Percentiles rank a stretch among this genome's conserved stretches.
phyloP scores from a whole-genome alignment of 1,140 invertebrate genomes.

The Cotesia typhae region DNA sequence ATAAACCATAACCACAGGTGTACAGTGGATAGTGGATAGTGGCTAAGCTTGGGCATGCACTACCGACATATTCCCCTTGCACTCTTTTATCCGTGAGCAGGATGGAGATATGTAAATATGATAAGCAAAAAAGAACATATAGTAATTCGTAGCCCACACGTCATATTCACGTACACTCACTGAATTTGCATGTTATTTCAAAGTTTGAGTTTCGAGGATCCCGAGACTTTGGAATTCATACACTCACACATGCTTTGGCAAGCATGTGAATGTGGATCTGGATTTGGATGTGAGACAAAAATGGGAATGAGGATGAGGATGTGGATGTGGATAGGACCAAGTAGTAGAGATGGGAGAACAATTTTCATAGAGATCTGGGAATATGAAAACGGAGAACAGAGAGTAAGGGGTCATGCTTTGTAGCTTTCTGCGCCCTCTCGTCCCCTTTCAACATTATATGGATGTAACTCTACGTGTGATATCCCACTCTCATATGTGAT shows the following conservation, averaged over 20 bases:
- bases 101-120: background rate
- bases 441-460: background rate
- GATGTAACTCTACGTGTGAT: conserved; percentile 7
- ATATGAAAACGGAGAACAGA: conserved; percentile 17
- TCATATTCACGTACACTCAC: conserved; percentile 46
- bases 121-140: conserved; percentile 21
- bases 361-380: conserved; percentile 43
- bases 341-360: conserved; percentile 22
- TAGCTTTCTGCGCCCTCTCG: conserved; percentile 14
- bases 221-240: conserved; percentile 28
- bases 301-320: conserved; percentile 9
- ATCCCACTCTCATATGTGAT: conserved; percentile 16
- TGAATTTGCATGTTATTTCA: conserved; percentile 54
- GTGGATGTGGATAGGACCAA: conserved; percentile 7
- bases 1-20: conserved; percentile 5
- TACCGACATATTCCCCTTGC: no score
- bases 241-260: no score
- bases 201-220: conserved; percentile 40
- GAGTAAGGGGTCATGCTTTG: conserved; percentile 34
- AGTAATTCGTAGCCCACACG: conserved; percentile 38
- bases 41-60: conserved; percentile 7
- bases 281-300: background rate
- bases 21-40: background rate
- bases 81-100: background rate
- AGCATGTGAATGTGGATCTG: no score